These are phyloP conservation scores for Semnornis frantzii DNA, from an alignment of 2,113 vertebrate genomes.

Conservation along the genomic window DNA sequence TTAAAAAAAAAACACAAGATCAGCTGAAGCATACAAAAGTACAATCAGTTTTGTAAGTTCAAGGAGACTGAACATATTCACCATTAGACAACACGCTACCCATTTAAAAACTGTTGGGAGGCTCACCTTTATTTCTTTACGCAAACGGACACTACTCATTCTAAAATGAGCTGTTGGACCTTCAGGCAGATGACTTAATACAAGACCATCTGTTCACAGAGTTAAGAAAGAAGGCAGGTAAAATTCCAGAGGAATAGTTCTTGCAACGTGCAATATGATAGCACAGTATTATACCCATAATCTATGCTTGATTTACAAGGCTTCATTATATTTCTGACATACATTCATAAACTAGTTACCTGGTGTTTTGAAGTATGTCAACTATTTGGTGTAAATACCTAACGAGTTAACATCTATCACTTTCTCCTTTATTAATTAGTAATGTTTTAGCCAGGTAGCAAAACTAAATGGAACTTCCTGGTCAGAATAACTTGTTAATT, in stretches of 20 bases:
- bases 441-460: neutral
- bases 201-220: constrained; percentile 86
- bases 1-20: neutral
- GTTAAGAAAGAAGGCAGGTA: constrained; percentile 75
- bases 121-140: constrained; percentile 94
- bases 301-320: neutral
- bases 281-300: neutral
- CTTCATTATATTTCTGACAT: neutral
- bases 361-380: neutral
- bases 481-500: neutral
- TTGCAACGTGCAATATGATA: neutral
- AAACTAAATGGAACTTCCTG: neutral
- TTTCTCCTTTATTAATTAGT: neutral
- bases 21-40: neutral
- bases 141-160: constrained; percentile 92
- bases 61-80: neutral
- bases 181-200: constrained; percentile 94
- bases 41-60: neutral
- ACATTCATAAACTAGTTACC: neutral
- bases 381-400: neutral
- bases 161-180: constrained; percentile 98
- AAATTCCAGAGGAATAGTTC: neutral
- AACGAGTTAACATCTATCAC: neutral
- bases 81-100: neutral
- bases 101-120: neutral